Percentiles rank a stretch among this genome's conserved stretches.
Conservation (phyloP, 2,888 invertebrate species). For the Xestia rhomboidea region DNA sequence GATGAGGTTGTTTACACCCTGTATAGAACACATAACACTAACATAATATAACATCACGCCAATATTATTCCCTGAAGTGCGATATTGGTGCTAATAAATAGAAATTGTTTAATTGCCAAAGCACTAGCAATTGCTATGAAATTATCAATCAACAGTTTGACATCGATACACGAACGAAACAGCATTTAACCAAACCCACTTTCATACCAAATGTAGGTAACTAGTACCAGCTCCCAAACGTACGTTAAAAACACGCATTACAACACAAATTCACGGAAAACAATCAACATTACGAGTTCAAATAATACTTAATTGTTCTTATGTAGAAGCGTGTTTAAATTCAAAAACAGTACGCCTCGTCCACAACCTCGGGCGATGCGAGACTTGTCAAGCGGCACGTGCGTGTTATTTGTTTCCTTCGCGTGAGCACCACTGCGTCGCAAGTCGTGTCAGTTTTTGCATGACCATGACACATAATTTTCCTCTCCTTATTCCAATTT, state of each 20-base stretch:
- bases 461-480: too few species aligned
- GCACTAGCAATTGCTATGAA: background rate
- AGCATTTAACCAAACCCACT: background rate
- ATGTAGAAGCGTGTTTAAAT: slow-evolving; percentile 51
- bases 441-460: background rate
- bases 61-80: background rate
- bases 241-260: slow-evolving; percentile 22
- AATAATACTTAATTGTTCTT: slow-evolving; percentile 59
- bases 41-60: background rate
- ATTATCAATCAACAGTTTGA: background rate
- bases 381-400: background rate
- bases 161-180: slow-evolving; percentile 18
- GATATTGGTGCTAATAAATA: background rate
- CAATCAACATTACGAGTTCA: slow-evolving; percentile 45
- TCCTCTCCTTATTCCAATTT: background rate
- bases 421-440: too few species aligned
- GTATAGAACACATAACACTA: background rate
- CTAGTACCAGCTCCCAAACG: slow-evolving; percentile 10
- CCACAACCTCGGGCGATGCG: background rate
- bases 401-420: background rate
- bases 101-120: background rate
- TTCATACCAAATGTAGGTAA: slow-evolving; percentile 24
- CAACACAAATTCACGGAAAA: slow-evolving; percentile 35
- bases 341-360: slow-evolving; percentile 17
- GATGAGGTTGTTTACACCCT: too few species aligned